Evolutionary conservation across 2,797 vertebrate species (phyloP), one percentile per base, ranked within the genome.

Genomic region (Bufotes viridis): DNA sequence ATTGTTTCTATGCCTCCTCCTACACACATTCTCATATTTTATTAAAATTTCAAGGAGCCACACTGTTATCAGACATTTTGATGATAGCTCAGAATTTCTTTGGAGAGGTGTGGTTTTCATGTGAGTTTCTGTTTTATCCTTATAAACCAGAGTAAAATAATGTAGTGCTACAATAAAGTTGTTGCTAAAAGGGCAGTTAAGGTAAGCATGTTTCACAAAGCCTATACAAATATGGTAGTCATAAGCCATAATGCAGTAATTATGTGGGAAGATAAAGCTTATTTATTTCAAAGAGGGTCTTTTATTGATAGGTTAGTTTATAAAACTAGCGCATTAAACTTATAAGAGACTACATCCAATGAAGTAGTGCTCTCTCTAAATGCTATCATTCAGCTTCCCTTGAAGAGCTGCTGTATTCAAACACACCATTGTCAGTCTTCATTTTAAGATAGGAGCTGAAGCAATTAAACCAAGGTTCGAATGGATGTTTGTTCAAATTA

Each of bases 321-420:
- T 42, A 83, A 88, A 87, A 58, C 24, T 70, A 88, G 87, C 26
- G 22, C 75, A 84, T 88, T 84, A 70, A 84, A 78, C 61, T 84
- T 51, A 70, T 84, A 83, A 65, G 51, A 72, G 81, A 34, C 2
- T 61, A 53, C 63, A 84, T 78, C 70, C 29, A 80, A 26, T 79
- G 87, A 60, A 78, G 72, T 78, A 83, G 81, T 83, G 87, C 72
- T 87, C 26, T 87, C 26, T 51, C 81, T 87, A 87, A 87, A 87
- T 83, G 80, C 81, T 78, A 83, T 87, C 24, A 87, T 87, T 67
- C 81, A 87, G 87, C 65, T 65, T 76, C 55, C 26, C 29, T 78
- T 84, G 53, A 84, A 88, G 74, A 70, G 61, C 81, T 84, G 22
- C 51, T 60, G 55, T 79, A 75, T 88, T 88, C 75, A 88, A 60